These are phyloP conservation scores for Germaria angustata DNA, from an alignment of 2,888 invertebrate genomes.

Conservation along the genomic window DNA sequence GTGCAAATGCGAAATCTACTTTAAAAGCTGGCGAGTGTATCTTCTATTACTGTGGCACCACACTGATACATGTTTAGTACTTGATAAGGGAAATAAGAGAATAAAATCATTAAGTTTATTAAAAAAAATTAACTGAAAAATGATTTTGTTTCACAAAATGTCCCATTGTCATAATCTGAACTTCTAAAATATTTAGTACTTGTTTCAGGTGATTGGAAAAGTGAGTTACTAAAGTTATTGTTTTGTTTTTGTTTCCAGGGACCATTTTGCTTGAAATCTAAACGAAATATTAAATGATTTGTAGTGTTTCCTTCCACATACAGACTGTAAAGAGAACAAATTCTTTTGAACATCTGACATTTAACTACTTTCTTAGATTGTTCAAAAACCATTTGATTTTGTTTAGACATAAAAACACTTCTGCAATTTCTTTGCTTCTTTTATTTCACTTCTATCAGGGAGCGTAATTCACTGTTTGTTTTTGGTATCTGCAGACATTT, in stretches of 20 bases:
- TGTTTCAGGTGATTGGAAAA: too few species aligned
- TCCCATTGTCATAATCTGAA: too few species aligned
- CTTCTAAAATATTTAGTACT: too few species aligned
- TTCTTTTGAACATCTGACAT: not conserved
- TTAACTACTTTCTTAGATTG: not conserved
- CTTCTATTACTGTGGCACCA: not conserved
- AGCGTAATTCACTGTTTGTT: conserved; percentile 14
- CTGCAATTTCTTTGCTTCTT: conserved; percentile 17
- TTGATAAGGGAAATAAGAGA: not conserved
- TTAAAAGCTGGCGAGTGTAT: conserved; percentile 14
- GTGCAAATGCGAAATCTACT: not conserved
- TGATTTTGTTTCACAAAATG: not conserved
- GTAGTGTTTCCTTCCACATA: too few species aligned
- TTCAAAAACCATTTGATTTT: conserved; percentile 29
- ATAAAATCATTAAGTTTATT: not conserved
- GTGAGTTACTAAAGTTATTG: too few species aligned
- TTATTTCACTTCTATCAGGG: conserved; percentile 10
- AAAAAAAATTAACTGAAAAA: not conserved
- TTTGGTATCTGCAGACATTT: not conserved
- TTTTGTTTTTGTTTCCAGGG: too few species aligned
- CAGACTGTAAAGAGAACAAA: not conserved
- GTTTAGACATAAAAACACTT: conserved; percentile 29
- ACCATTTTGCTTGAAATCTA: too few species aligned
- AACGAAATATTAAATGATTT: too few species aligned
- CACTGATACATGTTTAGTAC: conserved; percentile 22